Evolutionary conservation across 2,888 invertebrate genomes (phyloP).

Genomic region (Drosophila aldrichi): DNA sequence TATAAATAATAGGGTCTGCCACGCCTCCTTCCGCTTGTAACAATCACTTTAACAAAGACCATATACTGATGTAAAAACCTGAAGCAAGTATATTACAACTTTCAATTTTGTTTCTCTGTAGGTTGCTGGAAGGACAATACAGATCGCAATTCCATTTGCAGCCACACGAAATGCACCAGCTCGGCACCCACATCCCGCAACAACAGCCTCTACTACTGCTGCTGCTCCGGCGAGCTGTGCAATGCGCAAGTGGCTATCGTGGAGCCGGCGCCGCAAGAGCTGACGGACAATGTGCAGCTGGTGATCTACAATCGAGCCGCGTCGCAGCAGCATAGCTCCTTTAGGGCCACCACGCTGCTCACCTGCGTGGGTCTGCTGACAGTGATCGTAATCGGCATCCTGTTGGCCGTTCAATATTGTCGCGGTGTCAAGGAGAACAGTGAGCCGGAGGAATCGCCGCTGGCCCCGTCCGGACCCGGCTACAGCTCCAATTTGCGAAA

Average conservation of each 20-base stretch:
- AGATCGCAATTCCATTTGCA: slow-evolving; percentile 86
- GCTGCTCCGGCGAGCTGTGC: slow-evolving; percentile 92
- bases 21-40: too few relatives aligned
- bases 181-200: slow-evolving; percentile 85
- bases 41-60: too few relatives aligned
- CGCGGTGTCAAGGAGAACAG: slow-evolving; percentile 69
- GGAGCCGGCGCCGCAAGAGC: slow-evolving; percentile 80
- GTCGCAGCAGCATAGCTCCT: slow-evolving; percentile 60
- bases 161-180: slow-evolving; percentile 87
- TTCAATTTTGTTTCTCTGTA: slow-evolving; percentile 53
- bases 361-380: slow-evolving; percentile 57
- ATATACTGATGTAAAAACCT: too few relatives aligned
- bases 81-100: neutral
- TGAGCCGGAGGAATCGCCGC: slow-evolving; percentile 83
- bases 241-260: slow-evolving; percentile 87
- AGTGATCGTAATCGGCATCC: slow-evolving; percentile 56
- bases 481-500: slow-evolving; percentile 85
- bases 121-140: slow-evolving; percentile 87
- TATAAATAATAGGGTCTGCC: too few relatives aligned
- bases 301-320: slow-evolving; percentile 54
- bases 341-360: slow-evolving; percentile 57
- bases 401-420: slow-evolving; percentile 69
- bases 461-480: slow-evolving; percentile 85
- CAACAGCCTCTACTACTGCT: slow-evolving; percentile 89
- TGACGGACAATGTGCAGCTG: slow-evolving; percentile 65